Conservation (phyloP, 2,888 invertebrate species). For the Cyclophora albipunctata region DNA sequence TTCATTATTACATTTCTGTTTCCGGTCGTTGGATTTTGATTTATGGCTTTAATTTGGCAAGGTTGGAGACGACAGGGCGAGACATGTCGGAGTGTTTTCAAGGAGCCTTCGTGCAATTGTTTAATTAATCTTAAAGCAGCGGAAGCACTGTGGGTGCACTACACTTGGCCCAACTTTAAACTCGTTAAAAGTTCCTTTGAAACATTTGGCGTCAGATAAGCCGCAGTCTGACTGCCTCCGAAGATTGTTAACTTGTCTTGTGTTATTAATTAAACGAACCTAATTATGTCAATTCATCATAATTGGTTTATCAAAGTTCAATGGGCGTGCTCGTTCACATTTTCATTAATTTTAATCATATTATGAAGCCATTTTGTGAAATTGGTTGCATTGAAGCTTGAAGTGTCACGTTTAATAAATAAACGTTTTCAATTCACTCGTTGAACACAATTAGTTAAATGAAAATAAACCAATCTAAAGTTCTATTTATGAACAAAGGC, state of each 20-base stretch:
- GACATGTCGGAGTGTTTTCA: constrained; percentile 75
- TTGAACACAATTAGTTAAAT: too few relatives aligned
- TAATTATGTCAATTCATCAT: too few relatives aligned
- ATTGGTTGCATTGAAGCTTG: too few relatives aligned
- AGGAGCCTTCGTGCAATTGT: constrained; percentile 74
- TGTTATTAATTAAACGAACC: constrained; percentile 59
- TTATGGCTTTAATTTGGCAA: constrained; percentile 74
- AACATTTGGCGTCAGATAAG: constrained; percentile 75
- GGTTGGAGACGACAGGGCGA: constrained; percentile 72
- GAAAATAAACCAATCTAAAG: too few relatives aligned
- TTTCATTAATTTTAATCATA: too few relatives aligned
- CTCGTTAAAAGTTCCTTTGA: constrained; percentile 75
- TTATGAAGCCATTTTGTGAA: too few relatives aligned
- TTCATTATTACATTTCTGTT: constrained; percentile 68
- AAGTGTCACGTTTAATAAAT: too few relatives aligned
- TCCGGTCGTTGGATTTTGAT: constrained; percentile 69
- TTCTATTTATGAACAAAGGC: too few relatives aligned
- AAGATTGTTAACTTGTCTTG: constrained; percentile 71
- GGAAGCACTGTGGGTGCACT: constrained; percentile 66
- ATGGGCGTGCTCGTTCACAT: too few relatives aligned
- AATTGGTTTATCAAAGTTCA: constrained; percentile 32
- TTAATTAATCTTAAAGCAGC: constrained; percentile 71
- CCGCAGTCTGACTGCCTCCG: constrained; percentile 65
- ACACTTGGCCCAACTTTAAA: constrained; percentile 72
- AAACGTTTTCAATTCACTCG: too few relatives aligned